Evolutionary conservation across 2,888 invertebrate genomes (phyloP), one percentile per base, ranked within the genome.

Genomic region (Cephus pygmeus): DNA sequence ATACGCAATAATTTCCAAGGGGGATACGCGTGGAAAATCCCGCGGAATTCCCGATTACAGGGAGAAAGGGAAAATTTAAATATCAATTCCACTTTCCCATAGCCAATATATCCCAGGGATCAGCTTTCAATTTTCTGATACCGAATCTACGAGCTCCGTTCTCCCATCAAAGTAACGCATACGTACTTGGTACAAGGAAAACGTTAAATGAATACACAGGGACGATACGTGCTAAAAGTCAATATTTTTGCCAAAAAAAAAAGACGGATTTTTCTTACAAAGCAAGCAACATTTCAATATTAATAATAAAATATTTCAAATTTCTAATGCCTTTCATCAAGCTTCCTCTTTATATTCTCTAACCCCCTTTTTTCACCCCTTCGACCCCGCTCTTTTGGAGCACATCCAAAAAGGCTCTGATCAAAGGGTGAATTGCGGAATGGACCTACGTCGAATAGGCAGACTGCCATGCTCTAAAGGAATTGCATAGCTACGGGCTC

Each of bases 101-200:
- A 2, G 12, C 36, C n/a, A 71, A 77, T 34, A 77, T 34, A 77
- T 77, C 78, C 73, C 40, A 31, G 69, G 76, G 78, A 76, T 78
- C 71, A 73, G 69, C 34, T 78, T 78, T 76, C 78, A 76, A 78
- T 78, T 76, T 78, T 73, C 75, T 73, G 73, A 78, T 77, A 77
- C 69, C 12, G 30, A n/a, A 74, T 34, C 36, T 30, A 33, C 74
- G 30, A 30, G 11, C 36, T 30, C 11, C 34, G 12, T 11, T 36
- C n/a, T 34, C 35, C 23, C 30, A 34, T 30, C 34, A 11, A 35
- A 74, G 30, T 36, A 74, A 74, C 74, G 74, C 15, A 31, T 71
- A 34, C 31, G 71, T 34, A 34, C 71, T 56, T 69, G 31, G 69
- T 68, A 30, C 40, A 23, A 9, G 23, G 2, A 56, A 56, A 56